Percentiles rank a stretch among this genome's conserved stretches.
phyloP scores from a whole-genome alignment of 2,888 invertebrate genomes.

The Lithodes maja region DNA sequence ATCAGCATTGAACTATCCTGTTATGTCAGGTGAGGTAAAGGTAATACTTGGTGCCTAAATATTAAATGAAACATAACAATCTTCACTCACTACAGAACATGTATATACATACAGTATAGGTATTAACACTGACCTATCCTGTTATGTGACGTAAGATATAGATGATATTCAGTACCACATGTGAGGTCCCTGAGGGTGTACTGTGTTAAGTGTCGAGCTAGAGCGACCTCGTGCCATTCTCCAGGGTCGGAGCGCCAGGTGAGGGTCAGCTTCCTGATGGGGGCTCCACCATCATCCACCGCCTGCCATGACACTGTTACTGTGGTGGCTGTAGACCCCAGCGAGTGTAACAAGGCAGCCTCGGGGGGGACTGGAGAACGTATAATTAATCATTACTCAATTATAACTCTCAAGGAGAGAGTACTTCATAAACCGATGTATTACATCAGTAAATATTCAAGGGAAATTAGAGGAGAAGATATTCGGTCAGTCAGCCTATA shows the following conservation, averaged over 20 bases:
- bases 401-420: too few relatives aligned
- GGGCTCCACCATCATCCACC: conserved; percentile 32
- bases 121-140: conserved; percentile 53
- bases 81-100: too few relatives aligned
- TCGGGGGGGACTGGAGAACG: conserved; percentile 60
- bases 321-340: conserved; percentile 64
- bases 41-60: too few relatives aligned
- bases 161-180: conserved; percentile 68
- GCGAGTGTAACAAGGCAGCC: conserved; percentile 59
- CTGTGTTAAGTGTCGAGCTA: conserved; percentile 62
- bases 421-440: too few relatives aligned
- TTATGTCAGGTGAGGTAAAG: too few relatives aligned
- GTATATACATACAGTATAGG: too few relatives aligned
- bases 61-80: too few relatives aligned
- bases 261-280: conserved; percentile 62
- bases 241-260: conserved; percentile 38
- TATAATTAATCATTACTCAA: too few relatives aligned
- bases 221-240: conserved; percentile 68
- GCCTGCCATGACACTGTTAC: conserved; percentile 62
- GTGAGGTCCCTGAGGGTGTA: conserved; percentile 64
- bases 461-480: too few relatives aligned
- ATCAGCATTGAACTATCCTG: too few relatives aligned
- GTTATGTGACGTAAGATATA: conserved; percentile 30
- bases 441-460: too few relatives aligned
- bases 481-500: too few relatives aligned